Conservation (phyloP, 1,140 invertebrate genomes). For the Ceratina australensis region DNA sequence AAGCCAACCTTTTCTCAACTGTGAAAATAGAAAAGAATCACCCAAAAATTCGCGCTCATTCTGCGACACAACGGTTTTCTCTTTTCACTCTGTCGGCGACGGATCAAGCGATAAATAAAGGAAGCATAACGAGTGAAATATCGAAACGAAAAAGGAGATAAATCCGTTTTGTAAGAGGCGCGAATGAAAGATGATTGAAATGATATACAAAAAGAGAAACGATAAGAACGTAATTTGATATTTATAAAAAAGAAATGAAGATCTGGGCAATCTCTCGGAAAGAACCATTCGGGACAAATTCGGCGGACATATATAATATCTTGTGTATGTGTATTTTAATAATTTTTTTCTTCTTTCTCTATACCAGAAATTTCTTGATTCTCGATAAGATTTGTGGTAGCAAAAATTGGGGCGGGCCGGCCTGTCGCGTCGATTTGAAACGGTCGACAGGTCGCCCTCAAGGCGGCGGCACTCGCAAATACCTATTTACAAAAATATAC, state of each 20-base stretch:
- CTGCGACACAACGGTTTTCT: conserved; percentile 27
- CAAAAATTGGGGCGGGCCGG: conserved; percentile 73
- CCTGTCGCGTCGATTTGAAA: conserved; percentile 50
- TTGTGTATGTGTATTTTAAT: conserved; percentile 43
- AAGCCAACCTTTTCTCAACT: conserved; percentile 1
- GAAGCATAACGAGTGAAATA: conserved; percentile 7
- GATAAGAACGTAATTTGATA: not conserved
- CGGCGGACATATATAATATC: conserved; percentile 35
- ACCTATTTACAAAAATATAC: conserved; percentile 80
- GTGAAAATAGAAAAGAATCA: conserved; percentile 11
- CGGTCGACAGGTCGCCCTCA: conserved; percentile 64
- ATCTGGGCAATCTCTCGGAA: not conserved
- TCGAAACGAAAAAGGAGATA: not conserved
- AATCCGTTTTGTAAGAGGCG: not conserved
- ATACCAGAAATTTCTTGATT: conserved; percentile 62
- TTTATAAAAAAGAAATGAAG: not conserved
- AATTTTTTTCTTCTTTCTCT: conserved; percentile 42
- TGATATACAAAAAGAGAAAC: not conserved
- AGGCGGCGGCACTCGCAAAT: conserved; percentile 77
- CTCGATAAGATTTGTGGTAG: conserved; percentile 73
- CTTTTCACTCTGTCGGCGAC: not conserved
- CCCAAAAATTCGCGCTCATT: conserved; percentile 9
- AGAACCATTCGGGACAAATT: conserved; percentile 37
- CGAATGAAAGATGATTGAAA: conserved; percentile 5
- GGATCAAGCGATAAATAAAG: conserved; percentile 26